Evolutionary conservation across 2,113 vertebrate species (phyloP), one percentile per base, ranked within the genome.

Genomic region (Phylloscopus trochilus): DNA sequence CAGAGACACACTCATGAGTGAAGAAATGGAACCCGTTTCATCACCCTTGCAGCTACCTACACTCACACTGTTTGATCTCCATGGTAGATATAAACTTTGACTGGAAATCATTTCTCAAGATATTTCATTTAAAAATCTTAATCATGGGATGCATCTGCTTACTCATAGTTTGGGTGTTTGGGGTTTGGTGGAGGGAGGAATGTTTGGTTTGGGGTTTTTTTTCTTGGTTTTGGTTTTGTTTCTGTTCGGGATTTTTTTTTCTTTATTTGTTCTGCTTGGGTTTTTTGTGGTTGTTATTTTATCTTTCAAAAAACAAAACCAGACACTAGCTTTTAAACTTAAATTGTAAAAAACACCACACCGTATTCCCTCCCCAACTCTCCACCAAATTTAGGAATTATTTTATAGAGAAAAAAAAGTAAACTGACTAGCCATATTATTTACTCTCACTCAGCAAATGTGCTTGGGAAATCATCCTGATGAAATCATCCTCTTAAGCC

Each of bases 331-430:
- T 75, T 87, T 52, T 66, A 26, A 26, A 70, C 35, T 53, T 67
- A 10, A 67, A 9, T 43, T 39, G 15, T 27, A 44, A 74, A 59
- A 52, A 49, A 1, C 0, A 8, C 10, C 4, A 20, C 6, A n/a
- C 11, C 8, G 17, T 52, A 31, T 35, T 53, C 24, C 6, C 14
- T 39, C 6, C 15, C 8, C 6, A 26, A 2, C 7, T 21, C 12
- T 9, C 5, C 7, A 13, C 1, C 31, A 20, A 60, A 70, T 6
- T 13, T 23, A 19, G 53, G 22, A n/a, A 74, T 81, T 62, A 49
- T 66, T 77, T 35, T 31, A 13, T 8, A 30, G 10, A 19, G 2
- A 1, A 4, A 53, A 72, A 39, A 49, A 28, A 5, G 4, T 37
- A 6, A 52, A 31, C 11, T 55, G 22, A 16, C 9, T 49, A 43